Percentiles rank a stretch among this genome's conserved stretches.
These are phyloP conservation scores for Leptopilina clavipes DNA, from an alignment of 1,140 invertebrate species.

Conservation along the genomic window DNA sequence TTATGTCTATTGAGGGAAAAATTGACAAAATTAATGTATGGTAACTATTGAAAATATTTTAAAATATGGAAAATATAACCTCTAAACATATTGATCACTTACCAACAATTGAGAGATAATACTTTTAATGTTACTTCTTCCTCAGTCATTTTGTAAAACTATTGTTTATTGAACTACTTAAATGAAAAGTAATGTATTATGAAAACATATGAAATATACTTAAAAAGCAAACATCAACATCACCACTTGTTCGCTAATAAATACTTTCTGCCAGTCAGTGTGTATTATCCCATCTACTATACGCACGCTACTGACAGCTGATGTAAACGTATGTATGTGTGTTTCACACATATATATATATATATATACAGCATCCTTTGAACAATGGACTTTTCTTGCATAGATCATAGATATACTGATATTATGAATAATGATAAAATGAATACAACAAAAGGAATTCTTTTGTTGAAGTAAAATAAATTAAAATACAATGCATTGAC, in stretches of 20 bases:
- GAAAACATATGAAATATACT: neutral
- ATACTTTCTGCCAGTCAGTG: neutral
- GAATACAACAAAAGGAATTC: too few relatives aligned
- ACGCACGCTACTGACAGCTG: too few relatives aligned
- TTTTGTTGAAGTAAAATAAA: too few relatives aligned
- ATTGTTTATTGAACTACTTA: neutral
- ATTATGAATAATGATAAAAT: too few relatives aligned
- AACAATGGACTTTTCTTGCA: too few relatives aligned
- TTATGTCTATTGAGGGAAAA: neutral
- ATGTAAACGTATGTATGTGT: too few relatives aligned
- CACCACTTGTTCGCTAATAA: neutral
- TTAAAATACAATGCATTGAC: too few relatives aligned
- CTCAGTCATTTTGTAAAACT: neutral
- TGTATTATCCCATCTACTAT: too few relatives aligned
- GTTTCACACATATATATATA: too few relatives aligned
- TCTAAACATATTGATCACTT: neutral
- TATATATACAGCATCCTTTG: too few relatives aligned
- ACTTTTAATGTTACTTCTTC: neutral
- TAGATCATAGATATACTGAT: too few relatives aligned
- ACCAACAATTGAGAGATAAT: slow-evolving; percentile 6
- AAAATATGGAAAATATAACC: neutral
- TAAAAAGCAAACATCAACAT: neutral
- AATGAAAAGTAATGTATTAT: neutral
- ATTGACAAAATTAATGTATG: neutral
- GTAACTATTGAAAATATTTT: neutral